Evolutionary conservation across 2,113 vertebrate species (phyloP).

Genomic region (Typhlomys cinereus): DNA sequence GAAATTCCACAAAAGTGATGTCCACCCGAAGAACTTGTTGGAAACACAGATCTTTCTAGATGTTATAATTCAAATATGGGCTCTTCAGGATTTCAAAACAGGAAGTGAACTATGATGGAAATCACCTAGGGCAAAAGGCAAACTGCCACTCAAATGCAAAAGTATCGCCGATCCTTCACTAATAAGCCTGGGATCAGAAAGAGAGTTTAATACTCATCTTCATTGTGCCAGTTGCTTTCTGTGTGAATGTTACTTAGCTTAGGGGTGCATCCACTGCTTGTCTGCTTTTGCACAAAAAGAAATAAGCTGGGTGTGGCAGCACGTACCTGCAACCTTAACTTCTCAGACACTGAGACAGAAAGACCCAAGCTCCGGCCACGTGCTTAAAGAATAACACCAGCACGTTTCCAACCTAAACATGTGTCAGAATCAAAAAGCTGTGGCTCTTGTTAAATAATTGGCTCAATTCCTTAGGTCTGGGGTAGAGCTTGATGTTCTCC

Average conservation of each 20-base stretch:
- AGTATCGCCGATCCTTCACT: background rate
- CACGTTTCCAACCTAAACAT: background rate
- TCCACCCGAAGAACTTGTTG: background rate
- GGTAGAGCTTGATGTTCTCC: too few relatives aligned
- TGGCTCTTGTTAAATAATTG: background rate
- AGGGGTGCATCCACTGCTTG: background rate
- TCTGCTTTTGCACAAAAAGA: background rate
- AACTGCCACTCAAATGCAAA: background rate
- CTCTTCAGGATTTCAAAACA: background rate
- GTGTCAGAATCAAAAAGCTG: background rate
- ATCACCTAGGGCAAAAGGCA: background rate
- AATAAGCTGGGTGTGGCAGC: background rate
- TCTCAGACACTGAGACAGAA: background rate
- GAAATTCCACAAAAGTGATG: background rate
- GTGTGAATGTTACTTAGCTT: too few relatives aligned
- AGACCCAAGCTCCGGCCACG: background rate
- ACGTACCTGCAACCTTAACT: background rate
- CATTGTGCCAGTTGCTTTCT: background rate
- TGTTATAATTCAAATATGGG: background rate
- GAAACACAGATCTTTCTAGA: background rate
- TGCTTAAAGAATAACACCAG: background rate
- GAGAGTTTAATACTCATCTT: background rate
- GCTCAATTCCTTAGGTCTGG: background rate
- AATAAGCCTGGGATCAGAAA: background rate
- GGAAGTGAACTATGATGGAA: background rate